phyloP scores from a whole-genome alignment of 1,140 invertebrate genomes.

The Danaus plexippus region DNA sequence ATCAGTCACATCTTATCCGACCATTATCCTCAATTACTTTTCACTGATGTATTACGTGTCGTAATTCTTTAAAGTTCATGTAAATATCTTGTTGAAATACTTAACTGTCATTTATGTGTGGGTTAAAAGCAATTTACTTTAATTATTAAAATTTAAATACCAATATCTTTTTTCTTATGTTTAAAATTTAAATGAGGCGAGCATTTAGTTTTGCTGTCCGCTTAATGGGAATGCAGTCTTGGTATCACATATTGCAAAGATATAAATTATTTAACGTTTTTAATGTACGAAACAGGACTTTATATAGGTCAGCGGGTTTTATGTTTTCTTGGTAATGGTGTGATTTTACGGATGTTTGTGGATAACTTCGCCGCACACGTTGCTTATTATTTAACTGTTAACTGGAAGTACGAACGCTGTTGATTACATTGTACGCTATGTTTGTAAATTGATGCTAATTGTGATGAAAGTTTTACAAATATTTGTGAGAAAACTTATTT shows the following conservation, averaged over 20 bases:
- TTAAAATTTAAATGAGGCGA: too few relatives aligned
- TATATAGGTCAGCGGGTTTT: constrained; percentile 50
- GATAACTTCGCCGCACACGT: constrained; percentile 30
- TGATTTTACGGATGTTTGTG: constrained; percentile 54
- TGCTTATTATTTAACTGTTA: constrained; percentile 26
- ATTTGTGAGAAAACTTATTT: too few relatives aligned
- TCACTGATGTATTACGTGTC: constrained; percentile 16
- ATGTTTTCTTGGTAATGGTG: constrained; percentile 50
- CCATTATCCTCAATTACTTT: constrained; percentile 26
- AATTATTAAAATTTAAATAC: too few relatives aligned
- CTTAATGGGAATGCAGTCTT: too few relatives aligned
- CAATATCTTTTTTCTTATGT: too few relatives aligned
- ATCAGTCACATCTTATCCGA: neutral
- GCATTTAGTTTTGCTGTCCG: too few relatives aligned
- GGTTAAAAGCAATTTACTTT: too few relatives aligned
- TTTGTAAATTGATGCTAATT: constrained; percentile 28
- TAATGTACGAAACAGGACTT: constrained; percentile 29
- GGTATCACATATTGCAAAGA: too few relatives aligned
- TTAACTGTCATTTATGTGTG: neutral
- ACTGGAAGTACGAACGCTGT: constrained; percentile 29
- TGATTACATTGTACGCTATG: constrained; percentile 23
- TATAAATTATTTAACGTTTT: constrained; percentile 1
- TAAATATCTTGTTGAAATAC: constrained; percentile 20
- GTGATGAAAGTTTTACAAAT: constrained; percentile 12
- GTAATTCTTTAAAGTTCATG: constrained; percentile 29